Base-by-base conservation (phyloP, 2,888 invertebrate species). In the Andrena marginata region DNA sequence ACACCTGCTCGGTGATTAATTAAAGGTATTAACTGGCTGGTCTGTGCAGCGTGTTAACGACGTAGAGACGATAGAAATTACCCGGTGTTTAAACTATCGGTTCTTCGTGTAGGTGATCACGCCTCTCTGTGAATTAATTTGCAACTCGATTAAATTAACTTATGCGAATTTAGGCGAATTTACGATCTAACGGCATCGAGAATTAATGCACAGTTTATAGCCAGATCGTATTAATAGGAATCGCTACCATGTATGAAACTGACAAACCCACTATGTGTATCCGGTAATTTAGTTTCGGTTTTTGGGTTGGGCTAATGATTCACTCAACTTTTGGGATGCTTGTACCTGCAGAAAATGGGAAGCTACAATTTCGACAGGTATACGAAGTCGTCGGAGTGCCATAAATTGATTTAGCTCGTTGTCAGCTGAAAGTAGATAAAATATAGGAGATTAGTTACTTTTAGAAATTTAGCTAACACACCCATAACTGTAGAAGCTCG, bases 1-100 rank as follows among this genome's bases (percentile, higher is more conserved):
- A 64, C 73, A 69, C 60, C 79, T 74, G 77, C 56, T 69, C 67
- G 56, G 51, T 87, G 82, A 87, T 87, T 87, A 87, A 87, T 87
- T 79, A 75, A 85, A 72, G 20, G 42, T 29, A 81, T 77, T 82
- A 74, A 76, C 71, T 64, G n/a, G 74, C 59, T 60, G 35, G 65
- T 68, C 16, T 7, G 74, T 68, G 73, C 67, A 49, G 60, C 62
- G 76, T 54, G 59, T 56, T 76, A 65, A 67, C 54, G 59, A 71
- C 54, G 67, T 69, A 69, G 33, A 67, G 77, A 69, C 77, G 65
- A 79, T 77, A 77, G 87, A 80, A 87, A 85, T 85, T 87, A 81
- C 81, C 76, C 49, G 81, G 59, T 60, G 74, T 82, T 87, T 74
- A 77, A 85, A 63, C 75, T 72, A 79, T 70, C 56, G 63, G 20